A percentile compares a stretch with the other conserved stretches of the same genome.
These are phyloP conservation scores for Holcopasites calliopsidis DNA, from an alignment of 1,140 invertebrate species.

Conservation along the genomic window DNA sequence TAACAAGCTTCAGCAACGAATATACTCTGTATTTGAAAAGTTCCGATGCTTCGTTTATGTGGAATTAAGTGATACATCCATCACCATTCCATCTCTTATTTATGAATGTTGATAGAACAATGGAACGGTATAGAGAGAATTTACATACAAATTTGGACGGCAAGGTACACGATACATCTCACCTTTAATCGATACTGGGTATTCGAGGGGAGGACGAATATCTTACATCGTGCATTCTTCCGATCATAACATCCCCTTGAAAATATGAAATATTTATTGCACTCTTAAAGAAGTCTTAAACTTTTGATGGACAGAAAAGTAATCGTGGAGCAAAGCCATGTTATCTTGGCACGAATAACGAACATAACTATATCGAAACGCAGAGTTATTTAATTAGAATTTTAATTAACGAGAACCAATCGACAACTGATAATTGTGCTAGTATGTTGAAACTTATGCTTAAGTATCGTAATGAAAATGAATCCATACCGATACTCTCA, in stretches of 20 bases:
- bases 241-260: constrained; percentile 12
- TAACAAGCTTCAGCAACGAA: constrained; percentile 46
- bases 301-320: background rate
- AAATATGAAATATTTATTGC: background rate
- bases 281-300: background rate
- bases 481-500: background rate
- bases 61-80: constrained; percentile 31
- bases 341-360: background rate
- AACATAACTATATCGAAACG: background rate
- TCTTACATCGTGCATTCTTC: background rate
- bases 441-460: background rate
- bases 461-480: background rate
- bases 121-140: background rate
- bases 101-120: constrained; percentile 46
- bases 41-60: constrained; percentile 34
- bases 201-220: background rate
- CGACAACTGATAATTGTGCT: background rate
- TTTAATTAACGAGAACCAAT: background rate
- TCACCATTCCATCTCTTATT: constrained; percentile 32
- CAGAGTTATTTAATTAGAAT: background rate
- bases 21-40: constrained; percentile 29
- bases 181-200: constrained; percentile 28
- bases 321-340: background rate
- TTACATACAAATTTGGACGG: constrained; percentile 25
- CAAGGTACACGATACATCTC: background rate